Evolutionary conservation across 2,797 vertebrate genomes (phyloP).

Genomic region (Schizopygopsis malacanthus): DNA sequence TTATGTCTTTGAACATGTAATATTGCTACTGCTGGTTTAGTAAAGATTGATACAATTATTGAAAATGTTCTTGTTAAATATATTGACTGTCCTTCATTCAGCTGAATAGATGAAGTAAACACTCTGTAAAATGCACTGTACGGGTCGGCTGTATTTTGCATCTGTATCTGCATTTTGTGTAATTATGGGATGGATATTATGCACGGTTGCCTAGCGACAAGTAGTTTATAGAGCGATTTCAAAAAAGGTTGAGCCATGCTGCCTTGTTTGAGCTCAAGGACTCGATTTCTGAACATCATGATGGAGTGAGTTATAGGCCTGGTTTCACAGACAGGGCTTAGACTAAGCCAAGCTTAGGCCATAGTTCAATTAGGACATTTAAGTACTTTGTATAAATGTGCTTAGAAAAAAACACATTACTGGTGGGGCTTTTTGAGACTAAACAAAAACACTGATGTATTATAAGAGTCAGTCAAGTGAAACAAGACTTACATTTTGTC

Average conservation of each 20-base stretch:
- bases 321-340: too few species aligned
- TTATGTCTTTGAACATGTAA: conserved; percentile 47
- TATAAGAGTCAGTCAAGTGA: too few species aligned
- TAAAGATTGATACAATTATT: conserved; percentile 31
- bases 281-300: neutral
- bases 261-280: neutral
- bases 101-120: neutral
- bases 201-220: neutral
- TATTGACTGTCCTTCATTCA: neutral
- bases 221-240: neutral
- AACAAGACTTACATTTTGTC: too few species aligned
- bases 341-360: too few species aligned
- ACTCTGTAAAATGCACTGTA: neutral
- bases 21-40: conserved; percentile 32
- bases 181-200: neutral
- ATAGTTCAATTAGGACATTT: too few species aligned
- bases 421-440: too few species aligned
- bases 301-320: neutral
- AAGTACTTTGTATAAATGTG: too few species aligned
- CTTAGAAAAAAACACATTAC: too few species aligned
- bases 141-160: neutral
- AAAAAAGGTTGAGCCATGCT: neutral
- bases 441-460: too few species aligned
- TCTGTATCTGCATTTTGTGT: neutral
- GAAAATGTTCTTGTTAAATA: neutral